These are phyloP conservation scores for Bemisia tabaci DNA, from an alignment of 1,140 invertebrate genomes.

Conservation along the genomic window DNA sequence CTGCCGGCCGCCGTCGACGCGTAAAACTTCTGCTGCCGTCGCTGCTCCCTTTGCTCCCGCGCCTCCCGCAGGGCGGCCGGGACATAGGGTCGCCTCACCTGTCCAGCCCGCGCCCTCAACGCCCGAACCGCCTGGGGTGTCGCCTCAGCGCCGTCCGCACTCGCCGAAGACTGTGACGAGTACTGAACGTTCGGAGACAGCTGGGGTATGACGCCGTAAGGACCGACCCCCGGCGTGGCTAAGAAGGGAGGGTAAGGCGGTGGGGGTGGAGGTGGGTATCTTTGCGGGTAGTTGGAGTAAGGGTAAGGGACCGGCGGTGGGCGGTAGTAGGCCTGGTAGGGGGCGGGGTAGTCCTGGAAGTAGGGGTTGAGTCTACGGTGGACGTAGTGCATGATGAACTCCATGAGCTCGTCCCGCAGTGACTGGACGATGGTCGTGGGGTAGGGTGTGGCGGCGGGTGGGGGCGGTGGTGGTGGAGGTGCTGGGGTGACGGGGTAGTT, in stretches of 20 bases:
- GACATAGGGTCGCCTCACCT: not conserved
- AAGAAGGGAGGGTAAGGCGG: not conserved
- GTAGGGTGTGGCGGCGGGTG: slow-evolving; percentile 30
- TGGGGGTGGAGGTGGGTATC: not conserved
- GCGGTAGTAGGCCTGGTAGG: slow-evolving; percentile 7
- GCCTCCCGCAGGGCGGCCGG: not conserved
- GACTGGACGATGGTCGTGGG: slow-evolving; percentile 32
- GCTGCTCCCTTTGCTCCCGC: not conserved
- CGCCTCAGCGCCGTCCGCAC: not conserved
- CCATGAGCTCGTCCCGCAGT: slow-evolving; percentile 27
- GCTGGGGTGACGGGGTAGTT: slow-evolving; percentile 15
- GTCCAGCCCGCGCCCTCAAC: not conserved
- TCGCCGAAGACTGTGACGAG: not conserved
- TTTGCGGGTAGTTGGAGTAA: not conserved
- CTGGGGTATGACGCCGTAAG: not conserved
- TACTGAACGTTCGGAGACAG: not conserved
- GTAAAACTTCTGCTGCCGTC: not conserved
- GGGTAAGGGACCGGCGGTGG: not conserved
- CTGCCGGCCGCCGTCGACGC: not conserved
- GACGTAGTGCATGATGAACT: slow-evolving; percentile 22
- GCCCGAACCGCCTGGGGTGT: not conserved
- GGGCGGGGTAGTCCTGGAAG: slow-evolving; percentile 32
- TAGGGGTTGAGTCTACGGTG: slow-evolving; percentile 22
- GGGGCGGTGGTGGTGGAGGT: slow-evolving; percentile 32
- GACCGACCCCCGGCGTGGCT: not conserved